A percentile compares a stretch with the other conserved stretches of the same genome.
phyloP scores from a whole-genome alignment of 2,797 vertebrate species.

The Micrastur ruficollis region DNA sequence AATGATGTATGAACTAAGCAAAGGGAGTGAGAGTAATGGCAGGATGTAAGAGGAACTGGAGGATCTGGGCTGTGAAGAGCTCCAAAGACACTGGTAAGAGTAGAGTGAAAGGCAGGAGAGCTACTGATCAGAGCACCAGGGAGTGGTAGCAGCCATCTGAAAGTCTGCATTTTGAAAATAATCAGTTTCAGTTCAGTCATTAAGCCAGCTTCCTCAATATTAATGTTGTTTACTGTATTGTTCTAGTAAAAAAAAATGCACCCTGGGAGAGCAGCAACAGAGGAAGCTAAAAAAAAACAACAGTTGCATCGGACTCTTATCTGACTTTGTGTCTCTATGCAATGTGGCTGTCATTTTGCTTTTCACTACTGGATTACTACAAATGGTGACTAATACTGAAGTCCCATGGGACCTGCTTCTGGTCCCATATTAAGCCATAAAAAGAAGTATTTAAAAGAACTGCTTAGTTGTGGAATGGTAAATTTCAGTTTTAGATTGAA shows the following conservation, averaged over 20 bases:
- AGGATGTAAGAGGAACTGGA: neutral
- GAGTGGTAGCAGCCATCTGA: neutral
- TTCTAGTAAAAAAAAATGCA: neutral
- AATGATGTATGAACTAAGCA: neutral
- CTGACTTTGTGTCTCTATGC: neutral
- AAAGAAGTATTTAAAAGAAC: neutral
- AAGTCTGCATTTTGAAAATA: neutral
- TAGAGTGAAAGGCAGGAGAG: neutral
- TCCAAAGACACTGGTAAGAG: neutral
- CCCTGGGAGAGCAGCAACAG: neutral
- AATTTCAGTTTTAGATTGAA: neutral
- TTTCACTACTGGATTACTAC: neutral
- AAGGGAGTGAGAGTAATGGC: neutral
- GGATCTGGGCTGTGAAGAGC: neutral
- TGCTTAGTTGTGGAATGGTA: neutral
- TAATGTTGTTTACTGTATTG: neutral
- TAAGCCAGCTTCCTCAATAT: neutral
- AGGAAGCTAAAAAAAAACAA: neutral
- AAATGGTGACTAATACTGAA: neutral
- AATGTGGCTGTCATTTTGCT: neutral
- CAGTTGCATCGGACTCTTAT: neutral
- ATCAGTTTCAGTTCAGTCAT: neutral
- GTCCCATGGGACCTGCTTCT: neutral
- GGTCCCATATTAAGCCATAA: neutral
- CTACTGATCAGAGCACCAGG: neutral